Percentiles rank a stretch among this genome's conserved stretches.
These are phyloP conservation scores for Cylas formicarius DNA, from an alignment of 1,140 invertebrate genomes.

Conservation along the genomic window DNA sequence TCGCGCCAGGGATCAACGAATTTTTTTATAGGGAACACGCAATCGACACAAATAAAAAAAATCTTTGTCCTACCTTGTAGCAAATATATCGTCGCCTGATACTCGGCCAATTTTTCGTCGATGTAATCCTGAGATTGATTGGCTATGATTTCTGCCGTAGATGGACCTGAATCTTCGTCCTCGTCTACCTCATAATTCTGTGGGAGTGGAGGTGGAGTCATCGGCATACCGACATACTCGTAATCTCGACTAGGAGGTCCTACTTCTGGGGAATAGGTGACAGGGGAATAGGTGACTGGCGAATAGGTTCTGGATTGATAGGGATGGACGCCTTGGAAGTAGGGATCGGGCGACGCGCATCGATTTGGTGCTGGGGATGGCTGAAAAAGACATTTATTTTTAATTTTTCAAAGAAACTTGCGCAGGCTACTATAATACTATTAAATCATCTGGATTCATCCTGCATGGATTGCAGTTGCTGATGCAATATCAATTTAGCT, in stretches of 20 bases:
- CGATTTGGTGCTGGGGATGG: constrained; percentile 37
- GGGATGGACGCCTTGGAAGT: constrained; percentile 33
- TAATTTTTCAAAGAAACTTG: too few relatives aligned
- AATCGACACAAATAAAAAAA: background rate
- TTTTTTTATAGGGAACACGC: background rate
- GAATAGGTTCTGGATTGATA: constrained; percentile 46
- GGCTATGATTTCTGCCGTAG: constrained; percentile 85
- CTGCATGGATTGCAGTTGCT: too few relatives aligned
- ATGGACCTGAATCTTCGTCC: constrained; percentile 64
- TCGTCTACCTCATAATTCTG: constrained; percentile 43
- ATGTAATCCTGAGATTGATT: constrained; percentile 90
- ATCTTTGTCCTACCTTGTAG: constrained; percentile 63
- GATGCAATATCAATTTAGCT: too few relatives aligned
- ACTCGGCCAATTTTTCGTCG: constrained; percentile 87
- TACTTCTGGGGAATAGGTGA: constrained; percentile 57
- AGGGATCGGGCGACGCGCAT: constrained; percentile 28
- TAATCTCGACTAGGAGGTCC: constrained; percentile 48
- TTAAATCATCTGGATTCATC: background rate
- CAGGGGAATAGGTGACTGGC: constrained; percentile 54
- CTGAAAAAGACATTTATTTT: constrained; percentile 23
- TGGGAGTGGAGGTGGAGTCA: constrained; percentile 57
- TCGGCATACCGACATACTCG: constrained; percentile 57
- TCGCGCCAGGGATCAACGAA: too few relatives aligned
- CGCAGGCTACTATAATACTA: too few relatives aligned
- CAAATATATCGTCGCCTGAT: constrained; percentile 83